Conservation (phyloP, 2,888 invertebrate species). For the Notocelia uddmanniana region DNA sequence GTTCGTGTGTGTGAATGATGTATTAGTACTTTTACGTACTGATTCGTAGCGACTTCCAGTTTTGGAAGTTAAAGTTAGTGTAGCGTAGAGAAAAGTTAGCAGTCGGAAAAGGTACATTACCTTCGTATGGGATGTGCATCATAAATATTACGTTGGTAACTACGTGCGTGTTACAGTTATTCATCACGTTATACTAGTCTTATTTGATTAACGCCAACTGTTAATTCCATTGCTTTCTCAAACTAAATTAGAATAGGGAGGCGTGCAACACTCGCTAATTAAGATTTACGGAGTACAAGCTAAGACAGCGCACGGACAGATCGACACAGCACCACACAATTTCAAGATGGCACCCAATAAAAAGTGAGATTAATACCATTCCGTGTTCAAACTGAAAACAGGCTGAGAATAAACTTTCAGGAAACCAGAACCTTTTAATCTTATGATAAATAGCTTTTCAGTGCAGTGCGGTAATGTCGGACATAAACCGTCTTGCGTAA, state of each 20-base stretch:
- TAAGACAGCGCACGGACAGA: conserved; percentile 33
- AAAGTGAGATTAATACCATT: conserved; percentile 33
- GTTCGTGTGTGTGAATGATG: neutral
- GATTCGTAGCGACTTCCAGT: neutral
- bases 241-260: conserved; percentile 43
- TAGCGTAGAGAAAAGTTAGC: neutral
- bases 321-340: conserved; percentile 42
- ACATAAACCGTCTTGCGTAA: conserved; percentile 18
- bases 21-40: neutral
- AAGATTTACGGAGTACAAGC: conserved; percentile 38
- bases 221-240: conserved; percentile 16
- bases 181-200: conserved; percentile 4
- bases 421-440: conserved; percentile 22
- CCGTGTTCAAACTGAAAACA: conserved; percentile 26
- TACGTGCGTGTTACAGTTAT: neutral
- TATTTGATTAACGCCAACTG: conserved; percentile 12
- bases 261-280: conserved; percentile 43
- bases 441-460: conserved; percentile 21
- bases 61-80: neutral
- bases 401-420: conserved; percentile 25
- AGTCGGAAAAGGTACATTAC: neutral
- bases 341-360: conserved; percentile 41
- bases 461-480: conserved; percentile 7
- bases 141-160: too few species aligned
- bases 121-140: neutral